Evolutionary conservation across 2,888 invertebrate genomes (phyloP), one percentile per base, ranked within the genome.

Genomic region (Patella ulyssiponensis): DNA sequence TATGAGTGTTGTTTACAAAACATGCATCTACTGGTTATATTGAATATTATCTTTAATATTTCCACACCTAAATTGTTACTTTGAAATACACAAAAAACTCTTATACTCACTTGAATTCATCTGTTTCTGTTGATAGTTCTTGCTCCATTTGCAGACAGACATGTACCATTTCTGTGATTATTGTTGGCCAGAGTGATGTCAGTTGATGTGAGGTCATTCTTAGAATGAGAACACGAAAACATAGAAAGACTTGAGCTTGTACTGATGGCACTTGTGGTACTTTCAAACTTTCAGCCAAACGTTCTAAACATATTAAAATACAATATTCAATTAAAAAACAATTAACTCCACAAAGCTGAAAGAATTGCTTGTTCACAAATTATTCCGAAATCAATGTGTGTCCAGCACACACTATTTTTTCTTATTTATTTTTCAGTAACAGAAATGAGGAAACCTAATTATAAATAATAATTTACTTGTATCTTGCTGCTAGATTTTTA

Each of bases 161-260:
- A 92, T 96, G 96, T 78, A 96, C 95, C 94, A 97, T 94, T 93
- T 97, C 97, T 73, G 96, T 96, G 84, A 97, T 95, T 87, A 97
- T 96, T 73, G 96, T 95, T 11, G 97, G 97, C 97, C 97, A 97
- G 76, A 97, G 93, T 0, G 96, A 96, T 17, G 96, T 96, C 12
- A 97, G 94, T 87, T 96, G 95, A 84, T 95, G 94, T 0, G 96
- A 95, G 1, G 96, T 96, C 94, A 97, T 95, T 83, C 97, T 93
- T 80, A 97, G 92, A 69, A 97, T 92, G 73, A 97, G 93, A 4
- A 97, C 97, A 54, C 97, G 95, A 91, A 97, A 96, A 91, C 96
- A 96, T 69, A 96, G 93, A 91, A 97, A 96, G 58, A 97, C 96
- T 89, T 96, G 95, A 1, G 96, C 95, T 91, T 96, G 96, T 71